A percentile compares a stretch with the other conserved stretches of the same genome.
phyloP scores from a whole-genome alignment of 2,797 vertebrate genomes.

The Gadopsis marmoratus region DNA sequence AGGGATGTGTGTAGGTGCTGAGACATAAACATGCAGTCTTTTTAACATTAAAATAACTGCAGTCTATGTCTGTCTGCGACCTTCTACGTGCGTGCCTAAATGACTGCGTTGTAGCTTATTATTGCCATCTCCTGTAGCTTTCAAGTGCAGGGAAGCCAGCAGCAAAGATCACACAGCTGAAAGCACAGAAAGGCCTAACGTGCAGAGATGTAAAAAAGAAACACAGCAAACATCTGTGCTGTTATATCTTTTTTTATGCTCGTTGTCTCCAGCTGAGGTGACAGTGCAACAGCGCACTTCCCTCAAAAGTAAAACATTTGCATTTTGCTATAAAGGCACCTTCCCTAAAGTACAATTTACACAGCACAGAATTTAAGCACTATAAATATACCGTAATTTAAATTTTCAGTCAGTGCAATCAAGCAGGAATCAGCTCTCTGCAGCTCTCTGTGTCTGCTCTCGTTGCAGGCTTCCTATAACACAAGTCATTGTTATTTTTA shows the following conservation, averaged over 20 bases:
- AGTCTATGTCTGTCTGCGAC: background rate
- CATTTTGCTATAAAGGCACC: background rate
- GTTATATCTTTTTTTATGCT: background rate
- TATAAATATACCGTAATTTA: background rate
- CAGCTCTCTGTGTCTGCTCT: background rate
- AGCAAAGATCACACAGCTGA: background rate
- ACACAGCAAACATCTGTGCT: background rate
- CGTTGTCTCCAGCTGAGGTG: slow-evolving; percentile 4
- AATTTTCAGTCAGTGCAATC: background rate
- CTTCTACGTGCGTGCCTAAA: background rate
- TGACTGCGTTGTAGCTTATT: background rate
- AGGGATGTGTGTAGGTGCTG: background rate
- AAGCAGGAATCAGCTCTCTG: slow-evolving; percentile 8
- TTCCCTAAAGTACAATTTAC: background rate
- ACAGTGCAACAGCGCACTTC: background rate
- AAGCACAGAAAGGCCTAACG: background rate
- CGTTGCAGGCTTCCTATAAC: background rate
- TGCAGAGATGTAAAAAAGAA: background rate
- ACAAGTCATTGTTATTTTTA: slow-evolving; percentile 26
- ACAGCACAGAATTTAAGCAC: background rate
- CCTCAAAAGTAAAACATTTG: background rate
- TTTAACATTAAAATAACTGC: background rate
- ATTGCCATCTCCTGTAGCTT: background rate
- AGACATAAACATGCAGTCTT: background rate
- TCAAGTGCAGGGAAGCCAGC: background rate